Percentiles rank a stretch among this genome's conserved stretches.
Evolutionary conservation across 2,797 vertebrate species (phyloP).

Genomic region (Carapus acus): DNA sequence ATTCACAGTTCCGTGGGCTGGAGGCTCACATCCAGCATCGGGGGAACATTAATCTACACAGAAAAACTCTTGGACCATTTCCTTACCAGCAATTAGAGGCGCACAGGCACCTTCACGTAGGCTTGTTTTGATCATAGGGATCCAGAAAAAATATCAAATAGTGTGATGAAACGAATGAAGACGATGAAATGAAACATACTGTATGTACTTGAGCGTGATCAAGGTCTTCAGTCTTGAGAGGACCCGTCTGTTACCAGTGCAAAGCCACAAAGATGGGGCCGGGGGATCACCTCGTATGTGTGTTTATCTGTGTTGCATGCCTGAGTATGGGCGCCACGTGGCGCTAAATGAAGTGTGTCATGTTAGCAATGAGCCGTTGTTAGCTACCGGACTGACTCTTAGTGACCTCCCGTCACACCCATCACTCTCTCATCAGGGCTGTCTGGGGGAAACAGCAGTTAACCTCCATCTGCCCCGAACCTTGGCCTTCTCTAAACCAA

Average conservation of each 20-base stretch:
- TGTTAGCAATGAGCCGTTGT: constrained; percentile 60
- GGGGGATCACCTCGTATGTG: constrained; percentile 5
- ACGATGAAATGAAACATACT: constrained; percentile 49
- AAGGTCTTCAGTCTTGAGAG: constrained; percentile 67
- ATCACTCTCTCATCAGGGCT: constrained; percentile 63
- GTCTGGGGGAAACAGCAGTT: constrained; percentile 54
- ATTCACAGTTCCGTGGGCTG: constrained; percentile 48
- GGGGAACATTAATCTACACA: constrained; percentile 17
- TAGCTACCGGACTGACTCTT: constrained; percentile 57
- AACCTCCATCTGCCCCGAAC: constrained; percentile 60
- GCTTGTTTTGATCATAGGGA: constrained; percentile 18
- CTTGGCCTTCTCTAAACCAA: constrained; percentile 56
- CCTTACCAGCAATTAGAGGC: constrained; percentile 46
- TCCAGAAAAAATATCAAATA: constrained; percentile 12
- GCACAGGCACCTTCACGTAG: constrained; percentile 27
- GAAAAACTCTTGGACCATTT: constrained; percentile 41
- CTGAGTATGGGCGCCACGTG: constrained; percentile 43
- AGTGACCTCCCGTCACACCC: constrained; percentile 53
- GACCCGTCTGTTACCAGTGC: constrained; percentile 66
- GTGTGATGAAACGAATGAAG: constrained; percentile 42
- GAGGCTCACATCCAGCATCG: constrained; percentile 35
- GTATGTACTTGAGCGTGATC: constrained; percentile 57
- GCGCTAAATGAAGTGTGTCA: constrained; percentile 65
- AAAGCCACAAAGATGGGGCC: constrained; percentile 37
- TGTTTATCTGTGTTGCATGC: constrained; percentile 19